phyloP scores from a whole-genome alignment of 2,797 vertebrate genomes.

The Zalophus californianus region DNA sequence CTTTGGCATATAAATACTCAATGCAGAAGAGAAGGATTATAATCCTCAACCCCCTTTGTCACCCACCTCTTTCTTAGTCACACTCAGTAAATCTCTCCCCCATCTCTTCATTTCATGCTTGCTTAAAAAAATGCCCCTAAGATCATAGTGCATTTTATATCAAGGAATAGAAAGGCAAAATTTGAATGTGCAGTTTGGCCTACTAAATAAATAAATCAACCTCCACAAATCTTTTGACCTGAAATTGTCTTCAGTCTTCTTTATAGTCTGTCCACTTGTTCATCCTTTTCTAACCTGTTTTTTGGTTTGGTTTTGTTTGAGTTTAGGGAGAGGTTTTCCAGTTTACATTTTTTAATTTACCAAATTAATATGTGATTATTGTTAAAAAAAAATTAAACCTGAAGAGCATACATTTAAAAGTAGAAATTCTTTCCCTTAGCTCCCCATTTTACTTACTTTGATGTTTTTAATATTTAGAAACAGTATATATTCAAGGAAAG shows the following conservation, averaged over 20 bases:
- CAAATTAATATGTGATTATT: slow-evolving; percentile 32
- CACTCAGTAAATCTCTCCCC: neutral
- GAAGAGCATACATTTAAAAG: slow-evolving; percentile 10
- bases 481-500: neutral
- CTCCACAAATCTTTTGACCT: neutral
- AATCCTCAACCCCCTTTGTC: neutral
- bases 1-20: neutral
- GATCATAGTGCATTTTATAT: neutral
- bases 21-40: neutral
- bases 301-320: neutral
- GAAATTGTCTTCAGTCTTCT: slow-evolving; percentile 31
- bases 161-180: neutral
- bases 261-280: neutral
- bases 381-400: neutral
- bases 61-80: neutral
- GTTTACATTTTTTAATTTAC: slow-evolving; percentile 34
- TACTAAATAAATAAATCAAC: slow-evolving; percentile 11
- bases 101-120: slow-evolving; percentile 46
- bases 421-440: neutral
- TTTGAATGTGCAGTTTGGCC: slow-evolving; percentile 27
- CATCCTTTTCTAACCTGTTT: slow-evolving; percentile 4
- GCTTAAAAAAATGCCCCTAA: neutral
- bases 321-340: slow-evolving; percentile 34
- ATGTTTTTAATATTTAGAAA: slow-evolving; percentile 13
- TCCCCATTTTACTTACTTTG: neutral